Conservation (phyloP, 2,113 vertebrate genomes). For the Centrocercus urophasianus region DNA sequence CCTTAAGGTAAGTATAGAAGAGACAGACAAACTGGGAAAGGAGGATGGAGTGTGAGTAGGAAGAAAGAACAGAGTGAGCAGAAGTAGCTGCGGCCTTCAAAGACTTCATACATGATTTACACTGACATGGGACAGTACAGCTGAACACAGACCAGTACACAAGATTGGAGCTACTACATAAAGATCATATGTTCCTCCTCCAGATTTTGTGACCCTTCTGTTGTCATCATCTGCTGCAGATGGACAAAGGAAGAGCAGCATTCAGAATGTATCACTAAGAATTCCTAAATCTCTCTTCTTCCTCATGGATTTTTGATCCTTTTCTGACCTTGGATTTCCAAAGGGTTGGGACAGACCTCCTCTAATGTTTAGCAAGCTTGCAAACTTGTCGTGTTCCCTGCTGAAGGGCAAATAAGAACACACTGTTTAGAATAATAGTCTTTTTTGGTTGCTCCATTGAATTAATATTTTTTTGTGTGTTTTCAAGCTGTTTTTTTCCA, state of each 20-base stretch:
- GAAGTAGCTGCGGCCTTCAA: neutral
- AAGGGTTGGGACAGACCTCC: neutral
- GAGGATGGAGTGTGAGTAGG: neutral
- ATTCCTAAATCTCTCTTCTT: neutral
- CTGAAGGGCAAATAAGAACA: slow-evolving; percentile 14
- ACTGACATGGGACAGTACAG: neutral
- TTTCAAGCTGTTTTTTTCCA: slow-evolving; percentile 25
- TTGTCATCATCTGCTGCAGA: neutral
- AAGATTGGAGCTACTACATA: neutral
- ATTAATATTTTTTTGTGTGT: neutral
- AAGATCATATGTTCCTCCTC: neutral
- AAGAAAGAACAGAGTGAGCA: neutral
- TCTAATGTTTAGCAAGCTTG: neutral
- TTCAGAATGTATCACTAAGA: neutral
- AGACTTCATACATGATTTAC: neutral
- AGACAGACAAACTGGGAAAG: neutral
- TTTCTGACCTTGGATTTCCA: neutral
- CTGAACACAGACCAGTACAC: neutral
- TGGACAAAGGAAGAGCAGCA: neutral
- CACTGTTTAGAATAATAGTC: slow-evolving; percentile 3
- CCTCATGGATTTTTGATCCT: neutral
- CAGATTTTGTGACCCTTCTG: neutral
- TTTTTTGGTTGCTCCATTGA: neutral
- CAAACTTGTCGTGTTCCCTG: neutral
- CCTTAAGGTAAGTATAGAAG: neutral